Evolutionary conservation across 2,113 vertebrate genomes (phyloP).

Genomic region (Cariama cristata): DNA sequence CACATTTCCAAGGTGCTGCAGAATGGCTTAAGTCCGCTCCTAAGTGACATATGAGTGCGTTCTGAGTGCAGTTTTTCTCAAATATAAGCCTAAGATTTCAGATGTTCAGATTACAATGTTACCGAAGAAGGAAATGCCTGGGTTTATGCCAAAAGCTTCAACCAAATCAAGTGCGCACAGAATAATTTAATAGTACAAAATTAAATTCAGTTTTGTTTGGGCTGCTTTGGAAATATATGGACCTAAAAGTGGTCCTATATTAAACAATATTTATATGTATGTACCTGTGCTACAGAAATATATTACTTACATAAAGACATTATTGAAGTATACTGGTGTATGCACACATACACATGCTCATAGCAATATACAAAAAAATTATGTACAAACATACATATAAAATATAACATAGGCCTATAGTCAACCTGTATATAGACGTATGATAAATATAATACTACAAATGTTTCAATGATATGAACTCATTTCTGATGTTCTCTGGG

Average conservation of each 20-base stretch:
- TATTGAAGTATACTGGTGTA: background rate
- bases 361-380: background rate
- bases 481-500: background rate
- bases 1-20: background rate
- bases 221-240: background rate
- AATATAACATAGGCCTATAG: background rate
- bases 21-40: background rate
- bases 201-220: background rate
- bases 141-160: background rate
- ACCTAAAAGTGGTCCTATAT: background rate
- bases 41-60: rapidly evolving
- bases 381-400: background rate
- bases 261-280: background rate
- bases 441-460: background rate
- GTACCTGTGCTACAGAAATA: background rate
- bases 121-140: background rate
- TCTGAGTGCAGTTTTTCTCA: background rate
- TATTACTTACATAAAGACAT: background rate
- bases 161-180: background rate
- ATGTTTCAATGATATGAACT: background rate
- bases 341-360: background rate
- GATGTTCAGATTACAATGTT: background rate
- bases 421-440: background rate
- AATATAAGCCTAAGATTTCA: background rate
- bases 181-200: background rate